Evolutionary conservation across 2,888 invertebrate genomes (phyloP).

Genomic region (Kuschelorhynchus macadamiae): DNA sequence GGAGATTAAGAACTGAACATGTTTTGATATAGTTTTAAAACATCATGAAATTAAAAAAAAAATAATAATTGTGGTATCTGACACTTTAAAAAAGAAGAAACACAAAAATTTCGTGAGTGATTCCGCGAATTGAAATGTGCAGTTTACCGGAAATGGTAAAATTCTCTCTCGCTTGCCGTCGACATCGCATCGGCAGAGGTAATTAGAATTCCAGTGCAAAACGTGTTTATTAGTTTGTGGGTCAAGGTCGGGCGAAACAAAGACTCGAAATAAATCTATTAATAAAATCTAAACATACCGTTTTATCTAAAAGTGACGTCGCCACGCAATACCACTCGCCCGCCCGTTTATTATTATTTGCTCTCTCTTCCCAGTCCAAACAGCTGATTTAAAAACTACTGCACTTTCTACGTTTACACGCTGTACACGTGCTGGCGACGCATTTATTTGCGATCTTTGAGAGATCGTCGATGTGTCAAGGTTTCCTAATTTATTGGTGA

Average conservation of each 20-base stretch:
- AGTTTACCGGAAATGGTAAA: slow-evolving; percentile 14
- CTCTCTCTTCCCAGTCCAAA: slow-evolving; percentile 27
- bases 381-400: slow-evolving; percentile 37
- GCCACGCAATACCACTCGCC: slow-evolving; percentile 22
- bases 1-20: too few species aligned
- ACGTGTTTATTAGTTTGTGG: slow-evolving; percentile 44
- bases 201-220: slow-evolving; percentile 46
- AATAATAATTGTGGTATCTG: too few species aligned
- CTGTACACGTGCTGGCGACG: not conserved
- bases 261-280: slow-evolving; percentile 46
- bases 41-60: too few species aligned
- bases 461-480: too few species aligned
- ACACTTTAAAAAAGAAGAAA: too few species aligned
- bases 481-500: too few species aligned
- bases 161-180: not conserved
- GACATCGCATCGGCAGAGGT: slow-evolving; percentile 24
- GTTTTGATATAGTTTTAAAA: too few species aligned
- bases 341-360: slow-evolving; percentile 30
- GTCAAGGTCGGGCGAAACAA: slow-evolving; percentile 48
- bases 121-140: too few species aligned
- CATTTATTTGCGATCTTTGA: not conserved
- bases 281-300: slow-evolving; percentile 38
- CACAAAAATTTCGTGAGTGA: too few species aligned
- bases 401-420: slow-evolving; percentile 16
- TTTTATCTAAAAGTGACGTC: slow-evolving; percentile 43